Percentiles rank a stretch among this genome's conserved stretches.
These are phyloP conservation scores for Eretmocerus hayati DNA, from an alignment of 2,888 invertebrate genomes.

Conservation along the genomic window DNA sequence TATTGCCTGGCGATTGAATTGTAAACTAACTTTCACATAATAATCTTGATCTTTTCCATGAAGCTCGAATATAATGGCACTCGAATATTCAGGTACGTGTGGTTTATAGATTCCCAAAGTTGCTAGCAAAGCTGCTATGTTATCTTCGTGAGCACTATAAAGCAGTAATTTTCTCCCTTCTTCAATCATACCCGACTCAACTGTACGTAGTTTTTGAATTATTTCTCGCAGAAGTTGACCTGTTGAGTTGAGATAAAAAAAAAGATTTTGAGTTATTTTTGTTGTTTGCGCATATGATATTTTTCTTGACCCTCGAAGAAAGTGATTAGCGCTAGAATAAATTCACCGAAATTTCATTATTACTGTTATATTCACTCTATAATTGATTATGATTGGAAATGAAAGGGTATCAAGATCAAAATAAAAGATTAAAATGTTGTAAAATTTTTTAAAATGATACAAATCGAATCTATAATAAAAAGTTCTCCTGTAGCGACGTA, in stretches of 20 bases:
- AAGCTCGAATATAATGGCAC: constrained; percentile 34
- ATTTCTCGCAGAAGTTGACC: constrained; percentile 37
- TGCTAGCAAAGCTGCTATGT: constrained; percentile 34
- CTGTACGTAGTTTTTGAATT: constrained; percentile 15
- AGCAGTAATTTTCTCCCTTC: constrained; percentile 37
- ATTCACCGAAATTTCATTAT: too few species aligned
- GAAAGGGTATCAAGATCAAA: too few species aligned
- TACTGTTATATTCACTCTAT: too few species aligned
- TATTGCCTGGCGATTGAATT: neutral
- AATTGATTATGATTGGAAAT: too few species aligned
- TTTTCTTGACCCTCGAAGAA: too few species aligned
- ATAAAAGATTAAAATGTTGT: too few species aligned
- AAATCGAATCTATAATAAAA: too few species aligned
- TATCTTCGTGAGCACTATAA: constrained; percentile 35
- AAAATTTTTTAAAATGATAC: too few species aligned
- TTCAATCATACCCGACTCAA: constrained; percentile 29
- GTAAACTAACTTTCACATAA: constrained; percentile 34
- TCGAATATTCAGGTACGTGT: constrained; percentile 32
- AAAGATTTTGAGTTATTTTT: too few species aligned
- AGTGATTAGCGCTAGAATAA: too few species aligned
- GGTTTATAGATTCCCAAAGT: constrained; percentile 33
- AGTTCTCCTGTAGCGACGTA: too few species aligned
- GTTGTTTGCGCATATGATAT: too few species aligned
- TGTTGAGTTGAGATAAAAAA: neutral
- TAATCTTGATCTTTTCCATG: constrained; percentile 25